Evolutionary conservation across 2,888 invertebrate genomes (phyloP), one percentile per base, ranked within the genome.

Genomic region (Heterodera filipjevi): DNA sequence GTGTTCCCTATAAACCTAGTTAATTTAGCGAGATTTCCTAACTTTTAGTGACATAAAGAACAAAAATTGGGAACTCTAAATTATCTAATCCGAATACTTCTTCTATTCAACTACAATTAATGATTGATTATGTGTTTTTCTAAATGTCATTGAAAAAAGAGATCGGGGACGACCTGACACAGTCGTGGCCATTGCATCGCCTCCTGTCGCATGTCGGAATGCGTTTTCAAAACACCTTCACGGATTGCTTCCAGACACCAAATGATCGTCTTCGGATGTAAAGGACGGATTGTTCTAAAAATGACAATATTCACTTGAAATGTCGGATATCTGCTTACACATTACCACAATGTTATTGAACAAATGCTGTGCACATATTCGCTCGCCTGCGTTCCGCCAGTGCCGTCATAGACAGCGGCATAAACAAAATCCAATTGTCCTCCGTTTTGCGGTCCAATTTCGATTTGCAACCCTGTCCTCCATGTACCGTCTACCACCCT

Each of bases 401-500:
- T 92, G n/a, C 98, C 98, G 90, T 98, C 98, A 90, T 95, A 98
- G 87, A 99, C 96, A 66, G 96, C 98, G 90, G 97, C 95, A 91
- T 95, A 98, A 81, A 95, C 95, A 90, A 95, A 97, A 90, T 95
- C 95, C 89, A 96, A 92, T 90, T 95, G 44, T 14, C 83, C 83
- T 30, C 78, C 79, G 14, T 44, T 71, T 59, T 77, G 94, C 91
- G 95, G 94, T 91, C 96, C 95, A 92, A 96, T 96, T 86, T 96
- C 95, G 85, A 97, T 95, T 86, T 95, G 94, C 92, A 96, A 95
- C 91, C n/a, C 95, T 95, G 92, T 98, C 98, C 92, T 98, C 98
- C 98, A 98, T 98, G 90, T 98, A 97, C 91, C 95, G 95, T 90
- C 98, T 93, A 88, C 96, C 96, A 90, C 98, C 98, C 92, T 97